Evolutionary conservation across 92 coral and sea anemone genomes (phyloP), one percentile per base, ranked within the genome.

Genomic region (Heteractis magnifica): DNA sequence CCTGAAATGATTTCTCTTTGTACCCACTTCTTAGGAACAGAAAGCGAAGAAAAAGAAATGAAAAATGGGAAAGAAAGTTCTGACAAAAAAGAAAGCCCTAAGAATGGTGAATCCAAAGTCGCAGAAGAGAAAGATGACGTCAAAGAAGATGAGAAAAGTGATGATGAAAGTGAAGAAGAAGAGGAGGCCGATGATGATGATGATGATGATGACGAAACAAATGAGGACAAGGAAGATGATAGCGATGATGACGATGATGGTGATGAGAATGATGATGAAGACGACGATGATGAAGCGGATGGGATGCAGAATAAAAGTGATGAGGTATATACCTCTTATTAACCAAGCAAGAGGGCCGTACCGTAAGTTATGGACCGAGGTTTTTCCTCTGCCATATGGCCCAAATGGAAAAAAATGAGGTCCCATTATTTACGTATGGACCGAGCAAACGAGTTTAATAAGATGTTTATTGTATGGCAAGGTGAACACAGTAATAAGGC

Each of bases 161-260:
- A 79, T 8, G 68, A 77, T 11, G 64, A 49, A 51, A 56, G 34
- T 26, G 83, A 55, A 8, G 56, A 53, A 11, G 78, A 72, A 51
- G 87, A 86, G 0, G 88, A 84, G 2, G 72, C 58, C 11, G 85
- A 68, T 5, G 90, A 87, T 0, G 84, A 79, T 9, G 81, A 77
- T 10, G 89, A 84, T 21, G 89, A 88, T 4, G 92, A 88, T 18
- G 97, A 90, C 0, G 94, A 90, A 0, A 92, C 80, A 0, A 94
- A 90, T 3, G 97, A 93, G 1, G 95, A 92, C 1, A 88, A 86
- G 18, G 90, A 85, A 6, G 87, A 80, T 34, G 93, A 88, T 3
- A 85, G 82, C 6, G 90, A 91, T 4, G 90, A 74, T 1, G 92
- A 91, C 6, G 90, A 79, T 4, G 89, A 89, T 51, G 92, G 79